These are phyloP conservation scores for Ormyrus rosae DNA, from an alignment of 2,888 invertebrate genomes.

Conservation along the genomic window DNA sequence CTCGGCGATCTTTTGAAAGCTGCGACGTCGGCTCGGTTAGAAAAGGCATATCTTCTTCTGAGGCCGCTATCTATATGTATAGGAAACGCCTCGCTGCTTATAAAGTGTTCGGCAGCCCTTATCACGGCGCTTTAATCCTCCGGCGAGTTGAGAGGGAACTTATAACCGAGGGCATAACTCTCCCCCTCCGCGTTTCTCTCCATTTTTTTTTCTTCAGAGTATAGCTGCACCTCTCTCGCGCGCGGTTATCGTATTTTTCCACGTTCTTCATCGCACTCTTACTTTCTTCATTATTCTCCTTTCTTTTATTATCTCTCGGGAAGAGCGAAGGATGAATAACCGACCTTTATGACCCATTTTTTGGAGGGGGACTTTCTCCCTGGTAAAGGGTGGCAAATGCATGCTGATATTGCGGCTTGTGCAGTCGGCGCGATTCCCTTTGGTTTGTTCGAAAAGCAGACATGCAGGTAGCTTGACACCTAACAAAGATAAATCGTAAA, in stretches of 20 bases:
- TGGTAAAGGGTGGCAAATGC: background rate
- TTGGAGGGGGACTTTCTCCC: no score
- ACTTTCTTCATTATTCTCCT: conserved; percentile 5
- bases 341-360: conserved; percentile 1
- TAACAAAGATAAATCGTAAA: conserved; percentile 42
- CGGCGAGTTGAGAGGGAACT: conserved; percentile 30
- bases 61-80: background rate
- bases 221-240: background rate
- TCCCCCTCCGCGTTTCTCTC: background rate
- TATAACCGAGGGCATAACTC: conserved; percentile 34
- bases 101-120: conserved; percentile 47
- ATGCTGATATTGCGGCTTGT: background rate
- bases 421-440: background rate
- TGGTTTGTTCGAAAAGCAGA: conserved; percentile 6
- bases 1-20: conserved; percentile 31
- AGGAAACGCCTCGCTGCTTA: conserved; percentile 23
- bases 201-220: background rate
- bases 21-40: conserved; percentile 10
- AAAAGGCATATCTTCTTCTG: conserved; percentile 28
- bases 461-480: conserved; percentile 21
- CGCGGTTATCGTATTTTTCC: conserved; percentile 19
- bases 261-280: conserved; percentile 20
- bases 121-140: conserved; percentile 47
- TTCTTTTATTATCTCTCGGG: conserved; percentile 1
- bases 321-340: conserved; percentile 3